Percentiles rank a stretch among this genome's conserved stretches.
Evolutionary conservation across 1,140 invertebrate species (phyloP).

Genomic region (Drosophila tropicalis): DNA sequence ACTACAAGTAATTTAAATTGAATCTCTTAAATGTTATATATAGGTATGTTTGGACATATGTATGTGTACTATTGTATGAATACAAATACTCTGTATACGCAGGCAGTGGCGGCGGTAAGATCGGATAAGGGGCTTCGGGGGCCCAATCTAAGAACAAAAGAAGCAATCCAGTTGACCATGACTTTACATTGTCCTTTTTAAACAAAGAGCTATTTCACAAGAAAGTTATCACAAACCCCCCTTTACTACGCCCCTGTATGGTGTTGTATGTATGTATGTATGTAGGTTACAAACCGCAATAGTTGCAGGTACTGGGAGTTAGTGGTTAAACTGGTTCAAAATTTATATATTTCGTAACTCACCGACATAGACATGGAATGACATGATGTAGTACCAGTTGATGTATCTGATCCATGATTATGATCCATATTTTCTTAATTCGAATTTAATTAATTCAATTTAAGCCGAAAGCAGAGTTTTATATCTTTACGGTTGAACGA

Average conservation of each 20-base stretch:
- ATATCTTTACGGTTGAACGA: slow-evolving; percentile 41
- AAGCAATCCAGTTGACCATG: too few species aligned
- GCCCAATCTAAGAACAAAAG: too few species aligned
- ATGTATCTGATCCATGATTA: slow-evolving; percentile 33
- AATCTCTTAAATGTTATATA: neutral
- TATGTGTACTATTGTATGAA: neutral
- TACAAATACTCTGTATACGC: neutral
- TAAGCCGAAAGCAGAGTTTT: slow-evolving; percentile 10
- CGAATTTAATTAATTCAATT: slow-evolving; percentile 66
- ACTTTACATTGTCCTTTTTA: too few species aligned
- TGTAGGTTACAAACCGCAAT: neutral
- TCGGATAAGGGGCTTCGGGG: too few species aligned
- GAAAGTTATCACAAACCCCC: neutral
- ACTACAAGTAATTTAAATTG: slow-evolving; percentile 1
- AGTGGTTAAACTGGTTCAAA: slow-evolving; percentile 1
- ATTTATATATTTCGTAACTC: slow-evolving; percentile 36
- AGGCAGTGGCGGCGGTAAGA: too few species aligned
- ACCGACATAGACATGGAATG: slow-evolving; percentile 76
- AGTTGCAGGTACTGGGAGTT: neutral
- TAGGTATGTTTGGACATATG: neutral
- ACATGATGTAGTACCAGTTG: slow-evolving; percentile 31
- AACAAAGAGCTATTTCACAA: too few species aligned
- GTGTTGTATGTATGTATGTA: neutral
- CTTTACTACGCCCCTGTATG: neutral
- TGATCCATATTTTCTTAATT: slow-evolving; percentile 56